phyloP scores from a whole-genome alignment of 2,888 invertebrate species.

The Sinhomidia bicolor region DNA sequence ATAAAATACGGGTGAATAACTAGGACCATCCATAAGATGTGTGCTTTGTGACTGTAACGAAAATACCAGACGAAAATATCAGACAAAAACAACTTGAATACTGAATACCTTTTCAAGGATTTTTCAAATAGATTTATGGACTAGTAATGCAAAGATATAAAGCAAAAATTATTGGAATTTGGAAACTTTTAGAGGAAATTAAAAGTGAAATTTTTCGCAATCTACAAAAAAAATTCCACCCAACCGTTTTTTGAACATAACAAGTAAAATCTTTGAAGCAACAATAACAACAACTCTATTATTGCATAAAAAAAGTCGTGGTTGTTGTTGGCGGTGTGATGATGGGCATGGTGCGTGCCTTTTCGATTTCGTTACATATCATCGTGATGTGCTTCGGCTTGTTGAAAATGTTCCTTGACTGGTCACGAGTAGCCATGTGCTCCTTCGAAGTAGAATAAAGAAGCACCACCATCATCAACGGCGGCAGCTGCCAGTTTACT shows the following conservation, averaged over 20 bases:
- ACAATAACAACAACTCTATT: constrained; percentile 20
- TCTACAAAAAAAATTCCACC: background rate
- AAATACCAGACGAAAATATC: background rate
- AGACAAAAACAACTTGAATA: background rate
- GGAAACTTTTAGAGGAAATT: background rate
- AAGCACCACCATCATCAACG: background rate
- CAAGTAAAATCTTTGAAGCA: too few relatives aligned
- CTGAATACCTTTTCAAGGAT: too few relatives aligned
- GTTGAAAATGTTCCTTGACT: constrained; percentile 42
- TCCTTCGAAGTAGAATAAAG: constrained; percentile 26
- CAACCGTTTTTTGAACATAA: constrained; percentile 10
- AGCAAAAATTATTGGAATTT: background rate
- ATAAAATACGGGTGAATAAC: constrained; percentile 11
- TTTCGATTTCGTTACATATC: constrained; percentile 23
- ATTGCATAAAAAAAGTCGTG: constrained; percentile 31
- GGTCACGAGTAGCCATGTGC: constrained; percentile 54
- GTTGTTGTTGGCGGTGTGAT: constrained; percentile 4
- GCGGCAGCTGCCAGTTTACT: background rate
- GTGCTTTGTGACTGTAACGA: background rate
- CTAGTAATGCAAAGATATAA: background rate
- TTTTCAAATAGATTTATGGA: background rate
- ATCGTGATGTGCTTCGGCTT: constrained; percentile 32
- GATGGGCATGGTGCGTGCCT: constrained; percentile 37
- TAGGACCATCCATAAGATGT: background rate
- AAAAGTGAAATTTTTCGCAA: constrained; percentile 30